phyloP scores from a whole-genome alignment of 2,888 invertebrate genomes.

The Spodoptera picta region DNA sequence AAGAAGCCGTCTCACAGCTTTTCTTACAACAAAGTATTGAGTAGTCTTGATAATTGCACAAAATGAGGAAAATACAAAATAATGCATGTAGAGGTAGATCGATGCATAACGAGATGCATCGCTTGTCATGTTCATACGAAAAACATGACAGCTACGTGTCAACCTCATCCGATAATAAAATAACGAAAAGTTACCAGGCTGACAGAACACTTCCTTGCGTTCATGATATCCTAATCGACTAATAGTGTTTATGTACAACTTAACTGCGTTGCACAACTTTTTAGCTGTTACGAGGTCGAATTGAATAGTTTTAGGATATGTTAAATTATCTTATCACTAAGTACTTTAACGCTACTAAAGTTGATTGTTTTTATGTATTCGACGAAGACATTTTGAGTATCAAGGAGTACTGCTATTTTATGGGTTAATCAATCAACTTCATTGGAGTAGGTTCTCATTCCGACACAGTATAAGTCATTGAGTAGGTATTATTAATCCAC shows the following conservation, averaged over 20 bases:
- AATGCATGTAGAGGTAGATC: conserved; percentile 36
- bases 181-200: conserved; percentile 49
- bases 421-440: too few relatives aligned
- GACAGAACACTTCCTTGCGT: conserved; percentile 53
- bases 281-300: conserved; percentile 3
- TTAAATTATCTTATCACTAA: too few relatives aligned
- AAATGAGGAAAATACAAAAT: conserved; percentile 16
- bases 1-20: background rate
- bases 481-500: too few relatives aligned
- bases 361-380: too few relatives aligned
- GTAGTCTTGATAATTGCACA: background rate
- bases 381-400: too few relatives aligned
- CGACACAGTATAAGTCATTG: too few relatives aligned
- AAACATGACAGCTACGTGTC: conserved; percentile 44
- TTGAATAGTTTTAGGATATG: too few relatives aligned
- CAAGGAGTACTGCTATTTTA: too few relatives aligned
- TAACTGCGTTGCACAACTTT: conserved; percentile 29
- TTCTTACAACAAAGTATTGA: background rate
- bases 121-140: conserved; percentile 54
- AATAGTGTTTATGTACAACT: conserved; percentile 43
- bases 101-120: conserved; percentile 41
- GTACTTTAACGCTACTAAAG: too few relatives aligned
- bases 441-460: too few relatives aligned
- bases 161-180: conserved; percentile 46
- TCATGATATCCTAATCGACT: conserved; percentile 64